Conservation (phyloP, 2,888 invertebrate species). For the Tetranychus piercei region DNA sequence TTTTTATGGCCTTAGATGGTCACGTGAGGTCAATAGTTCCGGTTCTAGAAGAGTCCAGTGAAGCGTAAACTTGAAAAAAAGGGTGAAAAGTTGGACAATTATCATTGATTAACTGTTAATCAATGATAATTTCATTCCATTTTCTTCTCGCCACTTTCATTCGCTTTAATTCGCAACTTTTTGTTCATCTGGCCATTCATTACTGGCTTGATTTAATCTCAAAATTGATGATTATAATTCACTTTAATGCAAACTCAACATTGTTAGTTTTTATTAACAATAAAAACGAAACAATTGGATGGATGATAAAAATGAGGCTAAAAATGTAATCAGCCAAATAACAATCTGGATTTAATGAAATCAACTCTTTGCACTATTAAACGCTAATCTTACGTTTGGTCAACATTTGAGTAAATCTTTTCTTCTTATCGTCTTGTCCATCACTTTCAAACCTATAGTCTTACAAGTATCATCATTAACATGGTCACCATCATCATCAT, state of each 20-base stretch:
- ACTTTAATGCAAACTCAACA: too few species aligned
- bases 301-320: too few species aligned
- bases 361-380: background rate
- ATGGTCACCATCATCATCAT: too few species aligned
- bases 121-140: background rate
- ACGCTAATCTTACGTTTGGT: background rate
- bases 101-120: background rate
- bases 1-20: background rate
- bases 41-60: background rate
- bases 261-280: too few species aligned
- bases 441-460: too few species aligned
- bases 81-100: background rate
- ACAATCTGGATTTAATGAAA: background rate
- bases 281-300: too few species aligned
- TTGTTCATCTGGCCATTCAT: too few species aligned
- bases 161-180: too few species aligned
- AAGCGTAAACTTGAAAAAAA: background rate
- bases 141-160: background rate
- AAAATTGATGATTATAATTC: background rate
- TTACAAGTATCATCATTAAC: too few species aligned
- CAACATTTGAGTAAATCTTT: too few species aligned
- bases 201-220: too few species aligned
- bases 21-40: conserved; percentile 1
- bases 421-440: too few species aligned
- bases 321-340: background rate